These are phyloP conservation scores for Solen grandis DNA, from an alignment of 1,140 invertebrate species.

Conservation along the genomic window DNA sequence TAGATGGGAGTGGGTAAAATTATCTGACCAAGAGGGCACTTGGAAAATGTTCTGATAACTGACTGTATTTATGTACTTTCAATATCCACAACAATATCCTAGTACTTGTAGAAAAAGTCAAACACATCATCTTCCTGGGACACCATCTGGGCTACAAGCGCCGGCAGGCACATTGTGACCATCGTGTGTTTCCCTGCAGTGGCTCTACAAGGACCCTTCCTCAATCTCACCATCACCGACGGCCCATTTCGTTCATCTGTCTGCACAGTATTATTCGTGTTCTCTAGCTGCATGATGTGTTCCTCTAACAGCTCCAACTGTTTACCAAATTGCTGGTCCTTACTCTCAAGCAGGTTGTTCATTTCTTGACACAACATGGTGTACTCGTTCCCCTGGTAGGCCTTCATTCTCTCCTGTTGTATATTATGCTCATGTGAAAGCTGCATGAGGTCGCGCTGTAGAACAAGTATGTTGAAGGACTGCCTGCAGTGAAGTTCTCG, in stretches of 20 bases:
- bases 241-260: conserved; percentile 12
- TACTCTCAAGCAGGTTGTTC: neutral
- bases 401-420: neutral
- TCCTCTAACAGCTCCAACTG: conserved; percentile 7
- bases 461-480: too few relatives aligned
- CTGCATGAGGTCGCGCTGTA: neutral
- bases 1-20: too few relatives aligned
- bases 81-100: too few relatives aligned
- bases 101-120: conserved; percentile 41
- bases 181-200: conserved; percentile 7
- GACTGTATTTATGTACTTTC: too few relatives aligned
- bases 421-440: neutral
- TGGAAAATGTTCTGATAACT: too few relatives aligned
- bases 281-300: conserved; percentile 13
- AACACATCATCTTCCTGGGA: conserved; percentile 42
- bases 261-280: neutral
- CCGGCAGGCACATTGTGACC: conserved; percentile 9
- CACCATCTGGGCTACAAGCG: conserved; percentile 22
- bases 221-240: conserved; percentile 23
- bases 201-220: conserved; percentile 29
- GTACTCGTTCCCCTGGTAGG: neutral
- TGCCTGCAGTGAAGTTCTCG: too few relatives aligned
- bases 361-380: neutral
- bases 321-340: neutral
- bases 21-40: too few relatives aligned